Conservation (phyloP, 2,113 vertebrate genomes). For the Melanotaenia duboulayi region DNA sequence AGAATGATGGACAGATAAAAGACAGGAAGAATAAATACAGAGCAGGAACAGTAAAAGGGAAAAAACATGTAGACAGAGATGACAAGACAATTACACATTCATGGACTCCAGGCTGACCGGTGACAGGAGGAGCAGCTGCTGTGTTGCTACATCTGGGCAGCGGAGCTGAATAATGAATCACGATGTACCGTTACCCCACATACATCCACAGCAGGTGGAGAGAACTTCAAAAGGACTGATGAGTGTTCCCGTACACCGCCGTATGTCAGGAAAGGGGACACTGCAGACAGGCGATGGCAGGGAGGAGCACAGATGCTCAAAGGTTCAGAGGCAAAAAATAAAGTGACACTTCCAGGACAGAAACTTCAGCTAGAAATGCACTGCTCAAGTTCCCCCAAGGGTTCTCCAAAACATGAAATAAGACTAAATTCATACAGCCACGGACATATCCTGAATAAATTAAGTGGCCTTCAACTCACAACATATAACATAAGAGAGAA, state of each 20-base stretch:
- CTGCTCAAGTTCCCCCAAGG: too few species aligned
- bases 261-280: conserved; percentile 29
- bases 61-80: conserved; percentile 13
- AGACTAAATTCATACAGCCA: too few species aligned
- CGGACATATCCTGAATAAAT: too few species aligned
- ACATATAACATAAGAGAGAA: too few species aligned
- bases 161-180: conserved; percentile 60
- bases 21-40: conserved; percentile 12
- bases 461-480: too few species aligned
- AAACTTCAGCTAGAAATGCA: too few species aligned
- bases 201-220: conserved; percentile 27
- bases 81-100: conserved; percentile 52
- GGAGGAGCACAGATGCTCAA: background rate
- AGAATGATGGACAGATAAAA: too few species aligned
- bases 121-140: conserved; percentile 59
- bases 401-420: too few species aligned
- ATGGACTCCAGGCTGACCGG: conserved; percentile 54
- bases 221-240: conserved; percentile 34
- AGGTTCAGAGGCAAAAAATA: background rate
- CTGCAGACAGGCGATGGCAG: background rate
- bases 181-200: conserved; percentile 11
- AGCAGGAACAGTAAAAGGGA: conserved; percentile 12
- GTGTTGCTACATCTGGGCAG: conserved; percentile 26
- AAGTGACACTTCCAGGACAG: too few species aligned
- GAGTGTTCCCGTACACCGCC: conserved; percentile 1